Evolutionary conservation across 2,113 vertebrate genomes (phyloP), one percentile per base, ranked within the genome.

Genomic region (Oreamnos americanus): DNA sequence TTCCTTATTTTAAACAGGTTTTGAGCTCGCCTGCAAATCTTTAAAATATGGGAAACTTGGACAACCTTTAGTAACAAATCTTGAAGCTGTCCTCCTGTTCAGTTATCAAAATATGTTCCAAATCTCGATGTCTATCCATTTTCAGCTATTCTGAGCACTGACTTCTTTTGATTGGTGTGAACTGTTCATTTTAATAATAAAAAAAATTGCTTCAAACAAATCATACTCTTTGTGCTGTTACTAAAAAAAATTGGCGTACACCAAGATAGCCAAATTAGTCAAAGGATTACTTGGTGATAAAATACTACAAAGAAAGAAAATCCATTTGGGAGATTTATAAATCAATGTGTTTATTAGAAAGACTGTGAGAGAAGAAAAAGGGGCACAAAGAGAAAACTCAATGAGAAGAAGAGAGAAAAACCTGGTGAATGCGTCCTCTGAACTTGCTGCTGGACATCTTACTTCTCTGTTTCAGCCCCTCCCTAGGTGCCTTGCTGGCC

Each of bases 111-210:
- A 86, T 26, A n/a, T 1, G 28, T 33, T 84, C 87, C 85, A 58
- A 36, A 30, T 71, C 17, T 28, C 55, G 9, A 7, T 43, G 53
- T 86, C 84, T 84, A 30, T 64, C 19, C 81, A 36, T 81, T 53
- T 67, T 26, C 88, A 93, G 85, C 51, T 58, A 4, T 71, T 74
- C 84, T 26, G n/a, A 79, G 36, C 17, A 17, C 51, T 79, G 55
- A 43, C 78, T 97, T 84, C 79, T 93, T 95, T 76, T 39, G 57
- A 62, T 58, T 74, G 16, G 62, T 87, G 74, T 49, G 81, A 92
- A 90, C 53, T 85, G 71, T 87, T 95, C 51, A 60, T 96, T 96
- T 97, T 94, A 94, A 98, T 92, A 81, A 93, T 51, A 51, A 47
- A 28, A n/a, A 25, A n/a, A 26, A 0, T 7, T 74, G 16, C 43